Base-by-base conservation (phyloP, 2,113 vertebrate species). In the Tachysurus vachellii region DNA sequence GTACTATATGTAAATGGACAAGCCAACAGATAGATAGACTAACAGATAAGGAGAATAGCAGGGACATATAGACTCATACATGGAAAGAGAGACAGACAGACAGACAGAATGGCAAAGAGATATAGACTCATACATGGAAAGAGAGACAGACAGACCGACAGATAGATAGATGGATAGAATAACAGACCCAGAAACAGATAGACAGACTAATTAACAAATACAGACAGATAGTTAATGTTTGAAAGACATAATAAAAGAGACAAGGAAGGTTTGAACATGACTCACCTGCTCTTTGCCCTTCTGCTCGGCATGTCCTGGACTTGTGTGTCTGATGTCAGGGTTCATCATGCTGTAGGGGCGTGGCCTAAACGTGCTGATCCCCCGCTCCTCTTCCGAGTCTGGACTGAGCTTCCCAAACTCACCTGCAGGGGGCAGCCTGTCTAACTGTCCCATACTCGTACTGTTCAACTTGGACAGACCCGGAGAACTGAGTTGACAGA, bases 321-420 rank as follows among this genome's bases (percentile, higher is more conserved):
- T 92, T 87, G 92, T 90, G 92, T 94, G 94, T 89, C 92, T 92
- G 91, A 92, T 94, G 90, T 96, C 96, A 0, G 96, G 93, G 84
- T 92, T 93, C 56, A 94, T 93, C 96, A 97, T 96, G 93, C 96
- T 97, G 93, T 96, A 97, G 0, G 96, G 96, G 28, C 96, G 94
- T 0, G 95, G 96, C 26, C 96, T 94, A 91, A 96, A 95, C 59
- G 94, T 94, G 91, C 95, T 95, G 89, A 95, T 91, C 80, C 95
- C 91, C 53, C 81, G 88, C 75, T 95, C 93, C 54, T 94, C 92
- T 80, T 94, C 93, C 0, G 93, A 93, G 64, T 95, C 94, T 0
- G 92, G 91, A 68, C 84, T 93, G 77, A 44, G 85, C 23, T 94
- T 89, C 59, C 54, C 82, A n/a, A 77, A 19, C 73, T 84, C 84